These are phyloP conservation scores for Heliangelus exortis DNA, from an alignment of 2,797 vertebrate species.

Conservation along the genomic window DNA sequence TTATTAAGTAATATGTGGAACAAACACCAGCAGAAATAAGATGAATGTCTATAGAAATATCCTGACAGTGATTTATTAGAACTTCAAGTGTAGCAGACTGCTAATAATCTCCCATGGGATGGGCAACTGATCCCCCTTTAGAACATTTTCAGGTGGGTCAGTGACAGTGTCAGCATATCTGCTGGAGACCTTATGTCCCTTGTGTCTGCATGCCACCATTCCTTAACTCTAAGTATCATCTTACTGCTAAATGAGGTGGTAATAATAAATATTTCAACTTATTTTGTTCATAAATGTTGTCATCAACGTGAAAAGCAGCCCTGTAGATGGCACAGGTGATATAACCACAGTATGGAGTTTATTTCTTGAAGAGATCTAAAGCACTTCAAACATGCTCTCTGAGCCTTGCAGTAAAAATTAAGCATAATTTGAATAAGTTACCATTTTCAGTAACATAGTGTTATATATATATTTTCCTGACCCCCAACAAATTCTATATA, in stretches of 20 bases:
- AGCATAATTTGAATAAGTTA: background rate
- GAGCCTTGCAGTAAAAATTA: background rate
- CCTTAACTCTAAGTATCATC: background rate
- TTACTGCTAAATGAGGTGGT: background rate
- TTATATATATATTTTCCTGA: background rate
- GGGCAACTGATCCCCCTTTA: background rate
- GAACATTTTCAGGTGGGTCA: background rate
- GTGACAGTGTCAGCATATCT: background rate
- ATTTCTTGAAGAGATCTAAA: background rate
- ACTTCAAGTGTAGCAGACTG: background rate
- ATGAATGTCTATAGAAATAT: background rate
- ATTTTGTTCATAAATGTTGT: background rate
- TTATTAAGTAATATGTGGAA: background rate
- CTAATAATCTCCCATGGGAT: background rate
- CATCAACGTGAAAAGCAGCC: background rate
- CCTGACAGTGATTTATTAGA: slow-evolving; percentile 7
- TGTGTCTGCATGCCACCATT: background rate
- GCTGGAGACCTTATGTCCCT: background rate
- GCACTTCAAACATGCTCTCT: background rate
- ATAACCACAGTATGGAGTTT: background rate
- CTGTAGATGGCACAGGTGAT: background rate
- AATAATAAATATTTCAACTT: background rate
- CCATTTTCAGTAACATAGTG: background rate
- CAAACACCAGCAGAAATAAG: background rate
- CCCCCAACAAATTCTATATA: background rate